Percentiles rank a stretch among this genome's conserved stretches.
These are phyloP conservation scores for Phthorimaea operculella DNA, from an alignment of 1,140 invertebrate genomes.

Conservation along the genomic window DNA sequence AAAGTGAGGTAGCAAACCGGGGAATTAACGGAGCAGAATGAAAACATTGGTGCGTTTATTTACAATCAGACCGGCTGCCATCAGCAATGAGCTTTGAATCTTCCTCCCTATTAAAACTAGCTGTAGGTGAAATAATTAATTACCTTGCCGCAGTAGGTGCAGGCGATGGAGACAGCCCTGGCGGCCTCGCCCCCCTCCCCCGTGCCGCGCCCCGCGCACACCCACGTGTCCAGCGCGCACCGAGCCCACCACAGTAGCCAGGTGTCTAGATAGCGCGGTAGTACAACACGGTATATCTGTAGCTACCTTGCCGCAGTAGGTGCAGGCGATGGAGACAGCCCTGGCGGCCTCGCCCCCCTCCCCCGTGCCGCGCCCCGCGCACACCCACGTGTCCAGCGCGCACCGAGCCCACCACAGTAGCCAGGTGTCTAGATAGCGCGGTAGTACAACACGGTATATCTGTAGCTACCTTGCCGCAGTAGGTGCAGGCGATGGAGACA, in stretches of 20 bases:
- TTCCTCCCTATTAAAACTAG: too few species aligned
- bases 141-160: constrained; percentile 96
- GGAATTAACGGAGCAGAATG: too few species aligned
- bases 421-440: constrained; percentile 78
- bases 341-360: constrained; percentile 11
- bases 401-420: constrained; percentile 82
- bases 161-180: constrained; percentile 80
- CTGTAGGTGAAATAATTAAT: too few species aligned
- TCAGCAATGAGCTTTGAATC: too few species aligned
- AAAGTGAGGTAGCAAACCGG: too few species aligned
- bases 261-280: constrained; percentile 78
- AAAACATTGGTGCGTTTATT: too few species aligned
- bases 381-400: constrained; percentile 70
- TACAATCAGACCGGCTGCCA: too few species aligned
- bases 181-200: too few species aligned
- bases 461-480: constrained; percentile 96
- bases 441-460: too few species aligned
- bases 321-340: constrained; percentile 86
- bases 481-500: constrained; percentile 92
- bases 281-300: too few species aligned
- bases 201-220: constrained; percentile 31
- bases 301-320: constrained; percentile 96
- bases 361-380: constrained; percentile 29
- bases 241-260: too few species aligned
- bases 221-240: too few species aligned